Evolutionary conservation across 2,113 vertebrate species (phyloP).

Genomic region (Leptosomus discolor): DNA sequence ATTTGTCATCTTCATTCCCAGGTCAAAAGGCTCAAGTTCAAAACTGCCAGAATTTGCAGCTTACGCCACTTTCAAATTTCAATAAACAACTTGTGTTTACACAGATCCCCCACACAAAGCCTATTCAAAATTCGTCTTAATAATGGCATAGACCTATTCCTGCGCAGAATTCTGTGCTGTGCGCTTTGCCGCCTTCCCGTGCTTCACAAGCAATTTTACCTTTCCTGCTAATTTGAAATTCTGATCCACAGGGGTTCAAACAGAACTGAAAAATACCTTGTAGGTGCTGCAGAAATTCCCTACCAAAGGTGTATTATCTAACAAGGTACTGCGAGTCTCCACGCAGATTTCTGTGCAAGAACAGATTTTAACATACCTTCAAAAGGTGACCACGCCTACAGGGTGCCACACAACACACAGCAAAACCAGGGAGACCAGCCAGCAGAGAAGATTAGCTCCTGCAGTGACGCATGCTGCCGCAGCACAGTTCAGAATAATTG

Average conservation of each 20-base stretch:
- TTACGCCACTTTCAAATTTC: background rate
- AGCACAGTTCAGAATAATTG: background rate
- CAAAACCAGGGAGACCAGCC: background rate
- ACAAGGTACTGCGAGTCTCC: background rate
- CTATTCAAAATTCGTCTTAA: background rate
- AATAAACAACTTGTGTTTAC: background rate
- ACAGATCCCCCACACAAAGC: background rate
- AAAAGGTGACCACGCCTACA: background rate
- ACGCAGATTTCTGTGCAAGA: background rate
- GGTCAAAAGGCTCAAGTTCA: background rate
- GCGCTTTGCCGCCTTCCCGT: background rate
- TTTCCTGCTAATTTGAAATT: conserved; percentile 46
- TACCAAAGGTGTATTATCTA: background rate
- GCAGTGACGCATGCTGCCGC: background rate
- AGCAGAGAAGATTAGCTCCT: background rate
- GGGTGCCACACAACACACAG: background rate
- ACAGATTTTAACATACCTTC: background rate
- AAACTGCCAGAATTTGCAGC: background rate
- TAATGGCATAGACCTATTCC: background rate
- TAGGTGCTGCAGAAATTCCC: background rate
- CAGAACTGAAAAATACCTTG: conserved; percentile 20
- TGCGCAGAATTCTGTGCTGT: background rate
- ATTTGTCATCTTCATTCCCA: background rate
- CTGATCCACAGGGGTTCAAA: background rate
- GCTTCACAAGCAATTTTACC: background rate